Evolutionary conservation across 1,140 invertebrate genomes (phyloP).

Genomic region (Drosophila triauraria): DNA sequence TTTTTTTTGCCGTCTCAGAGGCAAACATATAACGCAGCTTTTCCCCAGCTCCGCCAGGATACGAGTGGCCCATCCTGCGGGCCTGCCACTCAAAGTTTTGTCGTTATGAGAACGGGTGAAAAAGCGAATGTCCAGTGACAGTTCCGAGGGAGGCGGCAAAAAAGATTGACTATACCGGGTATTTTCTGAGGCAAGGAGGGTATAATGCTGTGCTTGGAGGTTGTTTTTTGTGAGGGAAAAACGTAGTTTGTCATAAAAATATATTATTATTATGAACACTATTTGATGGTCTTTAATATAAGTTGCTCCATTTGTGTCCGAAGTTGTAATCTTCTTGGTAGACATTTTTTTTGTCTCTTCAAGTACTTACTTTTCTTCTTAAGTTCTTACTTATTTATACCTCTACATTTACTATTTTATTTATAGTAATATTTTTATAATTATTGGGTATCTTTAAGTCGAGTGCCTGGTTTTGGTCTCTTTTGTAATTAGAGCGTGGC

Average conservation of each 20-base stretch:
- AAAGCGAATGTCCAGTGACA: conserved; percentile 50
- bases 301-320: background rate
- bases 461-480: no score
- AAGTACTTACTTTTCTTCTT: background rate
- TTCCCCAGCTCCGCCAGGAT: conserved; percentile 11
- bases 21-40: conserved; percentile 71
- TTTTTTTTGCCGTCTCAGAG: conserved; percentile 54
- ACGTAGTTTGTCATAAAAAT: background rate
- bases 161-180: conserved; percentile 18
- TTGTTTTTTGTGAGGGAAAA: background rate
- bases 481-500: conserved; percentile 67
- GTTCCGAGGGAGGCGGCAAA: conserved; percentile 22
- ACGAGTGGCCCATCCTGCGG: conserved; percentile 18
- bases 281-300: background rate
- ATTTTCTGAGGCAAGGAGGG: background rate
- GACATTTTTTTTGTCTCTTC: no score
- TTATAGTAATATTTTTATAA: background rate
- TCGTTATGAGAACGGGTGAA: conserved; percentile 42
- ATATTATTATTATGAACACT: background rate
- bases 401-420: background rate
- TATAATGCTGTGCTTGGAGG: background rate
- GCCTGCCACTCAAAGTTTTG: conserved; percentile 65
- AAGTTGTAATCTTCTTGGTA: background rate
- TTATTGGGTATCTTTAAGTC: background rate
- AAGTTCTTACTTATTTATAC: no score